Conservation (phyloP, 2,888 invertebrate genomes). For the Phalera bucephala region DNA sequence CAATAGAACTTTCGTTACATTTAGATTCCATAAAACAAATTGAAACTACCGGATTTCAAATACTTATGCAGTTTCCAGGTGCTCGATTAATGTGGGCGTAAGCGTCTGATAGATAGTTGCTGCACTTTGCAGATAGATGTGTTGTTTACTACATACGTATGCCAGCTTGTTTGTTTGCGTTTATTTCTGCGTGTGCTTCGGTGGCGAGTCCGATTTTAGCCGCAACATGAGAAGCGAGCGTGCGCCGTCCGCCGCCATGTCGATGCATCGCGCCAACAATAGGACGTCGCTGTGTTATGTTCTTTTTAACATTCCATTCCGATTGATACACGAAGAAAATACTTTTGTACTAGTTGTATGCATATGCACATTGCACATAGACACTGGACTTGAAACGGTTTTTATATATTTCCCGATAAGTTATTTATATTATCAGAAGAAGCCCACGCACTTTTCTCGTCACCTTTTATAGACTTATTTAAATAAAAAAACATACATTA, state of each 20-base stretch:
- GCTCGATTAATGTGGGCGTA: too few relatives aligned
- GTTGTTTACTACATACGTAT: slow-evolving; percentile 37
- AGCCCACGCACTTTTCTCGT: too few relatives aligned
- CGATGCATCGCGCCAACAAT: slow-evolving; percentile 63
- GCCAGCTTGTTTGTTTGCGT: slow-evolving; percentile 62
- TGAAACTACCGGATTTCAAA: too few relatives aligned
- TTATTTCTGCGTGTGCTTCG: slow-evolving; percentile 66
- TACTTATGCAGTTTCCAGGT: too few relatives aligned
- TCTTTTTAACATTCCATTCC: slow-evolving; percentile 34
- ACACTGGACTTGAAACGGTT: too few relatives aligned
- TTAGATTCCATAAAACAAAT: too few relatives aligned
- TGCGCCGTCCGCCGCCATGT: slow-evolving; percentile 35
- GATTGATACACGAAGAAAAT: slow-evolving; percentile 16
- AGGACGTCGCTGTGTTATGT: slow-evolving; percentile 33
- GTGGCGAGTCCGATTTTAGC: slow-evolving; percentile 67
- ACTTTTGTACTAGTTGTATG: slow-evolving; percentile 7
- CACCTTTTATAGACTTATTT: too few relatives aligned
- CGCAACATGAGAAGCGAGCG: slow-evolving; percentile 66
- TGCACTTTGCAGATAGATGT: slow-evolving; percentile 24
- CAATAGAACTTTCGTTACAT: too few relatives aligned
- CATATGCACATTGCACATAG: too few relatives aligned
- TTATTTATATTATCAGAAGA: too few relatives aligned
- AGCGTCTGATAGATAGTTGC: slow-evolving; percentile 8
- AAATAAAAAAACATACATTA: too few relatives aligned
- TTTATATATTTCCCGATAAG: too few relatives aligned